Evolutionary conservation across 2,888 invertebrate genomes (phyloP), one percentile per base, ranked within the genome.

Genomic region (Salticus scenicus): DNA sequence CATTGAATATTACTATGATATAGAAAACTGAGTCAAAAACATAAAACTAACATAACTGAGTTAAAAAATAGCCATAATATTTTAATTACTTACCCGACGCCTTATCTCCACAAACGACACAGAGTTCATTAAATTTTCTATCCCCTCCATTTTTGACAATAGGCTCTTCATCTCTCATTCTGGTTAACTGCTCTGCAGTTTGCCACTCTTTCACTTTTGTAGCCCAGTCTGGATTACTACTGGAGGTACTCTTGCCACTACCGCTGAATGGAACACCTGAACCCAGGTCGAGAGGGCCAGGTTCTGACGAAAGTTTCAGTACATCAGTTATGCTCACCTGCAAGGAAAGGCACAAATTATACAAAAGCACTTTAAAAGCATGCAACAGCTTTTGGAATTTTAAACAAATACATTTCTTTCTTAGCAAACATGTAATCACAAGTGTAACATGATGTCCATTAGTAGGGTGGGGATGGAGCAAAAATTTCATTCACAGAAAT

Each of bases 101-200:
- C 87, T 98, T 93, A 91, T 98, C 98, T 0, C 98, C 98, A 90
- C 98, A 98, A 31, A 98, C 98, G 24, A 98, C 95, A 91, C 98
- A 98, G 74, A 97, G 93, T 91, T 98, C 98, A 86, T 76, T 78
- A 72, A 85, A 77, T 88, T 89, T 80, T 82, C 81, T 27, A 67
- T 87, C 87, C 28, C 72, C 63, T 63, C 82, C 87, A 72, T 87
- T 87, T 57, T 79, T 83, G 12, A 87, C 31, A 28, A 72, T 78
- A 51, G 84, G 84, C 31, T 85, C 87, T 70, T 87, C 85, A 81
- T 87, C 84, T 77, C 87, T 57, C 85, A 87, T 84, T 64, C 87
- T 84, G n/a, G 87, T 78, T n/a, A 87, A 78, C 63, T 87, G 87
- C 64, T 87, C 87, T n/a, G 85, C 87, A 69, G 87, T 87, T 66